Base-by-base conservation (phyloP, 2,113 vertebrate genomes). In the Campylomormyrus numenius region DNA sequence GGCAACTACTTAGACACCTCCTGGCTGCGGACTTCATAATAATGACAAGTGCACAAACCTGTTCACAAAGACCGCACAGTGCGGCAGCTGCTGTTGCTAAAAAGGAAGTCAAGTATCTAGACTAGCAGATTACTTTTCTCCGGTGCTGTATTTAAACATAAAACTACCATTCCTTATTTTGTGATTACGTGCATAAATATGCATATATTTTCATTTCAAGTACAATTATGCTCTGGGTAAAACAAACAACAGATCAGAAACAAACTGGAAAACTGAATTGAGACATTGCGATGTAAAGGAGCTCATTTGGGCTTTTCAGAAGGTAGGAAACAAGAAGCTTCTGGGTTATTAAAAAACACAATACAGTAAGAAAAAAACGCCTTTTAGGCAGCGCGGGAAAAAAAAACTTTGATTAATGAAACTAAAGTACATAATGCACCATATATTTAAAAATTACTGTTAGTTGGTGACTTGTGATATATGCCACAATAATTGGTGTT, bases 31-130 rank as follows among this genome's bases (percentile, higher is more conserved):
- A 86, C 88, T 89, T 89, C 90, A 91, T 84, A 52, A 89, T 74
- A 48, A 83, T 91, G 90, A 90, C 87, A 88, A 88, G 66, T 88
- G 87, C 48, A 88, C 85, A 88, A 88, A 90, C 66, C 87, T 80
- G 87, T 48, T 74, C 77, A n/a, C 90, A 90, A 84, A 58, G 70
- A 86, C 80, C 88, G 52, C 58, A 50, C 52, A 27, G 42, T 85
- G 53, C 56, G 49, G 90, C 90, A 91, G 90, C 90, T 91, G 90
- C 84, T 87, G 88, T 89, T 91, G 85, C 90, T 88, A 90, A 90
- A 90, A 90, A 88, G 90, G 74, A 88, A 90, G 70, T 83, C 74
- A 35, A 74, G 62, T 62, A 50, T 87, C 48, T 31, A 35, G 85
- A 31, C 49, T 53, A 49, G 13, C 48, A 66, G 11, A 45, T 89